Conservation (phyloP, 2,888 invertebrate genomes). For the Diarsia brunnea region DNA sequence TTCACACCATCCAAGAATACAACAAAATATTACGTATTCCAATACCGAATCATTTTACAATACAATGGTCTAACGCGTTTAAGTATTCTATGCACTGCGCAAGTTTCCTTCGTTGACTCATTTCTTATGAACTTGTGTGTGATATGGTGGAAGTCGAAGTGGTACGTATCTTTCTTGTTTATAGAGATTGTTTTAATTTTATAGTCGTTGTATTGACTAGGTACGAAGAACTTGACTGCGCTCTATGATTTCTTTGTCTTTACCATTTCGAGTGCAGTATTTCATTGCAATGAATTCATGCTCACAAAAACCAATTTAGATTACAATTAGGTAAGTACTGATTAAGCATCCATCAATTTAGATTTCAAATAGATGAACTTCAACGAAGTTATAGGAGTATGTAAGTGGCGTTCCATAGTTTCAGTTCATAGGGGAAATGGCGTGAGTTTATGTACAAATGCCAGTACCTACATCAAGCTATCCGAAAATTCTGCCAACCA, state of each 20-base stretch:
- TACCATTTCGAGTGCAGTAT: background rate
- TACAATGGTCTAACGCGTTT: conserved; percentile 76
- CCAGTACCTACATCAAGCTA: no score
- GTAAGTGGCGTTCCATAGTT: background rate
- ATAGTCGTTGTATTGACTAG: background rate
- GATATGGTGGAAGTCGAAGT: conserved; percentile 38
- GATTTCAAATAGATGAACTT: background rate
- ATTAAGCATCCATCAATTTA: background rate
- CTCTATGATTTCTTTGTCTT: background rate
- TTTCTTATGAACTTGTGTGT: conserved; percentile 55
- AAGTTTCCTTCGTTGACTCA: conserved; percentile 81
- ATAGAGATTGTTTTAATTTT: conserved; percentile 2
- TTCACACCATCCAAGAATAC: conserved; percentile 71
- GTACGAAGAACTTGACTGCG: background rate
- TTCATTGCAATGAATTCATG: background rate
- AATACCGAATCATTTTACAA: conserved; percentile 74
- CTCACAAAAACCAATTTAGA: background rate
- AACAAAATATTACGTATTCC: conserved; percentile 71
- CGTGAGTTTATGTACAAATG: background rate
- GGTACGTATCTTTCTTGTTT: conserved; percentile 35
- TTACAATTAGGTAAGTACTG: background rate
- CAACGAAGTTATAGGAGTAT: no score
- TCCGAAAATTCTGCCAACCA: no score
- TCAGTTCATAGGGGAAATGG: background rate
- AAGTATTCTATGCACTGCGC: conserved; percentile 73